Evolutionary conservation across 2,888 invertebrate genomes (phyloP).

Genomic region (Hipparchia sbordonii): DNA sequence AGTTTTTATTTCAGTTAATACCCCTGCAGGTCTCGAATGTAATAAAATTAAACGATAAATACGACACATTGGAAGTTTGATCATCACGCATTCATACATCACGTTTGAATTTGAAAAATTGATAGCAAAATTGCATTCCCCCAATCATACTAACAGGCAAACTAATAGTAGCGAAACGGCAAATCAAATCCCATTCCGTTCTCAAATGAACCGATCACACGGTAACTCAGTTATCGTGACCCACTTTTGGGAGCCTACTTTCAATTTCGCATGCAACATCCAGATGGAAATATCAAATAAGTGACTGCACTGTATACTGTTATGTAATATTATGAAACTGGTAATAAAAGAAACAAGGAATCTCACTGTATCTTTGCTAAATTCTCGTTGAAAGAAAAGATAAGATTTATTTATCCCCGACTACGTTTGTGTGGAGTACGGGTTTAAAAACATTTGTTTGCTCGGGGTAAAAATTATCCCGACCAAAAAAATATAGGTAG

Average conservation of each 20-base stretch:
- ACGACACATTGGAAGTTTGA: neutral
- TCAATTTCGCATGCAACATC: conserved; percentile 17
- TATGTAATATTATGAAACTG: neutral
- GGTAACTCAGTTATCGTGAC: conserved; percentile 22
- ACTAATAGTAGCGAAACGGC: conserved; percentile 9
- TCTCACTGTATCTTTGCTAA: too few relatives aligned
- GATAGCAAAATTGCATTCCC: conserved; percentile 5
- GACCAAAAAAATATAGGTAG: neutral
- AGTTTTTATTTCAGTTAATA: too few relatives aligned
- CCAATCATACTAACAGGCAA: conserved; percentile 9
- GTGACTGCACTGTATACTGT: neutral
- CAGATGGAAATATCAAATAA: conserved; percentile 5
- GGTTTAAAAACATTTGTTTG: too few relatives aligned
- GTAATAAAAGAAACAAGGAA: too few relatives aligned
- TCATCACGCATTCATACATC: neutral
- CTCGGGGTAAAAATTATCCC: too few relatives aligned
- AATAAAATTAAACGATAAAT: too few relatives aligned
- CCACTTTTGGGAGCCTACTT: conserved; percentile 15
- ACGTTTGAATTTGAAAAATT: conserved; percentile 8
- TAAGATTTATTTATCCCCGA: too few relatives aligned
- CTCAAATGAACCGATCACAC: conserved; percentile 23
- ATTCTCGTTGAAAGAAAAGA: too few relatives aligned
- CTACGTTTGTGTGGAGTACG: too few relatives aligned
- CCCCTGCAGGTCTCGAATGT: too few relatives aligned
- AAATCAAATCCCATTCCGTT: conserved; percentile 14